Conservation (phyloP, 2,888 invertebrate species). For the Drosophila meridiana region DNA sequence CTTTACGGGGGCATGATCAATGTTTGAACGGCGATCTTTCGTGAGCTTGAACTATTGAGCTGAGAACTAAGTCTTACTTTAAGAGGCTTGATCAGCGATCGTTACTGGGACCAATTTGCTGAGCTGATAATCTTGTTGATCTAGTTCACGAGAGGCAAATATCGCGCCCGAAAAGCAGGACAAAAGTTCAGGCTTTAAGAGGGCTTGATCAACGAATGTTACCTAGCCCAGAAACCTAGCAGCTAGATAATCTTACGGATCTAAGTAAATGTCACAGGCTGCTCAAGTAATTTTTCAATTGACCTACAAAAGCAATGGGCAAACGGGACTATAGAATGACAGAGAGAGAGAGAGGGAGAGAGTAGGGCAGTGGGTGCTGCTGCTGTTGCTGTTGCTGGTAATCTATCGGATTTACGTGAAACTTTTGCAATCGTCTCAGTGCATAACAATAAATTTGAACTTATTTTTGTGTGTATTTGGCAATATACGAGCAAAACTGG, state of each 20-base stretch:
- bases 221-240: constrained; percentile 2
- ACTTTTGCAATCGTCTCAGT: constrained; percentile 68
- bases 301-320: constrained; percentile 67
- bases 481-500: constrained; percentile 72
- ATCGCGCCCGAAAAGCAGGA: constrained; percentile 39
- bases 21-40: background rate
- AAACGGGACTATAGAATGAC: constrained; percentile 19
- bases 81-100: constrained; percentile 11
- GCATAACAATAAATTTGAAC: constrained; percentile 60
- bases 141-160: constrained; percentile 15
- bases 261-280: constrained; percentile 13
- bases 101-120: constrained; percentile 21
- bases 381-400: constrained; percentile 21
- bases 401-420: constrained; percentile 70
- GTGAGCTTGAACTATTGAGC: constrained; percentile 1
- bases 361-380: background rate
- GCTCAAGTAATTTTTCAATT: constrained; percentile 70
- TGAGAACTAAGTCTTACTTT: constrained; percentile 13
- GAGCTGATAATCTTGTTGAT: constrained; percentile 28
- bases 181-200: constrained; percentile 47
- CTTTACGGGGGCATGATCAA: constrained; percentile 10
- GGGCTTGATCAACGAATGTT: constrained; percentile 43
- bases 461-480: constrained; percentile 63
- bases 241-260: constrained; percentile 45
- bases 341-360: background rate